Evolutionary conservation across 1,140 invertebrate species (phyloP).

Genomic region (Phymorhynchus buccinoides): DNA sequence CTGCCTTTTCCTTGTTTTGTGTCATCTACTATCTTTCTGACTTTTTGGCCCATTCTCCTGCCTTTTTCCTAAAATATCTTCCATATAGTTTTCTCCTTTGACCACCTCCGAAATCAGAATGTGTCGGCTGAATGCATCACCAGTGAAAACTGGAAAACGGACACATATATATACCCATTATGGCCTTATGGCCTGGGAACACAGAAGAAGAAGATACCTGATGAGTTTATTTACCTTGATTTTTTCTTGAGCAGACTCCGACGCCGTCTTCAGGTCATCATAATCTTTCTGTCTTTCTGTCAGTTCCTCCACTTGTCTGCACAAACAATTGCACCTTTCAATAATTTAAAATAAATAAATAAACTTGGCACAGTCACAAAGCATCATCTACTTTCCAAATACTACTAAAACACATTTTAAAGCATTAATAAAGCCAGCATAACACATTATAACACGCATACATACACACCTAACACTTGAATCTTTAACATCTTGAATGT

Average conservation of each 20-base stretch:
- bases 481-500: background rate
- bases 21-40: too few relatives aligned
- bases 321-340: conserved; percentile 14
- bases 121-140: too few relatives aligned
- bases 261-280: conserved; percentile 47
- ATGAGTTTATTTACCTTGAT: conserved; percentile 57
- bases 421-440: background rate
- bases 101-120: too few relatives aligned
- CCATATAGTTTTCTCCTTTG: too few relatives aligned
- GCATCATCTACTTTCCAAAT: too few relatives aligned
- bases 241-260: conserved; percentile 48
- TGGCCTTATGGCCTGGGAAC: too few relatives aligned
- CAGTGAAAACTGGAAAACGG: too few relatives aligned
- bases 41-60: too few relatives aligned
- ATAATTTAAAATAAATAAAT: background rate
- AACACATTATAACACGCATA: background rate
- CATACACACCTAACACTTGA: background rate
- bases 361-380: background rate
- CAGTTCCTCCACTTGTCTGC: conserved; percentile 50
- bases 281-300: conserved; percentile 54
- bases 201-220: too few relatives aligned
- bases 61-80: too few relatives aligned
- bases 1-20: too few relatives aligned
- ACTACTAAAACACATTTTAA: background rate
- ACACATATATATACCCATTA: too few relatives aligned